These are phyloP conservation scores for Liposcelis brunnea DNA, from an alignment of 2,888 invertebrate genomes.

Conservation along the genomic window DNA sequence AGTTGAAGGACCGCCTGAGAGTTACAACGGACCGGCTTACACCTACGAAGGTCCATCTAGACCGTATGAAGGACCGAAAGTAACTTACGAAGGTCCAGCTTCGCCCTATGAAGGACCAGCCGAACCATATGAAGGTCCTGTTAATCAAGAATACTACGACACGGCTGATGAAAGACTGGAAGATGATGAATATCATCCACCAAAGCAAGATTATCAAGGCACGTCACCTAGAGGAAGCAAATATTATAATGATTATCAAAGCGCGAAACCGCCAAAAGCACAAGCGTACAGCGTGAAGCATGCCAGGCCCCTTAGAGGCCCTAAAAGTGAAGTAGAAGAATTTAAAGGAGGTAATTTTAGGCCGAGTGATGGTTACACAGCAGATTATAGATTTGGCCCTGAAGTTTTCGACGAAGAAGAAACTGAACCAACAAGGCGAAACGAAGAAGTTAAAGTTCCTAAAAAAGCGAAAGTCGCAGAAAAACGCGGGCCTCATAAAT, in stretches of 20 bases:
- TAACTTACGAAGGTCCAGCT: slow-evolving; percentile 4
- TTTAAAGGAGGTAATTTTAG: slow-evolving; percentile 10
- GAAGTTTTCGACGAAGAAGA: slow-evolving; percentile 21
- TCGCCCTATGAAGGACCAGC: slow-evolving; percentile 3
- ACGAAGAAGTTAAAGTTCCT: slow-evolving; percentile 19
- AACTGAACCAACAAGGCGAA: slow-evolving; percentile 10
- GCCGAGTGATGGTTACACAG: slow-evolving; percentile 12
- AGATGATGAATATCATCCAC: too few relatives aligned
- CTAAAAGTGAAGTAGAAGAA: slow-evolving; percentile 10
- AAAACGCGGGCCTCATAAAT: slow-evolving; percentile 6
- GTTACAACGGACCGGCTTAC: not conserved
- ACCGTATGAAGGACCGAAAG: slow-evolving; percentile 2
- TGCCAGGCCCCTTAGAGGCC: slow-evolving; percentile 6
- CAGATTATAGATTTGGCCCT: slow-evolving; percentile 23
- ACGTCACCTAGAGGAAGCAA: too few relatives aligned
- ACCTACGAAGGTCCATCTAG: not conserved
- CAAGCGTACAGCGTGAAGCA: too few relatives aligned
- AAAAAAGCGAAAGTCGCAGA: slow-evolving; percentile 14
- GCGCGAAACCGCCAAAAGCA: too few relatives aligned
- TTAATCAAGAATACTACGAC: slow-evolving; percentile 1
- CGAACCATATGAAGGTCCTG: slow-evolving; percentile 4
- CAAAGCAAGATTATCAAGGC: too few relatives aligned
- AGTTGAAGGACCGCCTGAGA: not conserved
- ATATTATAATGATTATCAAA: too few relatives aligned
- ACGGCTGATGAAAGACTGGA: not conserved